Base-by-base conservation (phyloP, 35 echinoderm and acorn worm species). In the Strongylocentrotus purpuratus region DNA sequence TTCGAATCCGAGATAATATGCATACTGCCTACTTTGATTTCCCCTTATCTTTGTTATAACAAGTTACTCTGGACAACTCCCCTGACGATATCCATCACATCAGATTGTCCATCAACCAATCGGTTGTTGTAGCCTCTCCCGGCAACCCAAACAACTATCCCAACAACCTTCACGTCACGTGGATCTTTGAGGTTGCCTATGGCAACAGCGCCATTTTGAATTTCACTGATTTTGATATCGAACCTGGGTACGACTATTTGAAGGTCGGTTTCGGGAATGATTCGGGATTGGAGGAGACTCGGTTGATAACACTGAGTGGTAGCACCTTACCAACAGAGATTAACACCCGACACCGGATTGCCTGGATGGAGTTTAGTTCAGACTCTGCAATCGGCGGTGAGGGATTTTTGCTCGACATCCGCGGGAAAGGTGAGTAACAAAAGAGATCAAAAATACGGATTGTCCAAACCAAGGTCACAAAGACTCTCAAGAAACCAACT, bases 241-340 rank as follows among this genome's bases (percentile, higher is more conserved):
- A 93, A 58, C 13, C 13, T 6, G 91, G 91, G 33, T 93, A 93
- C n/a, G 91, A 93, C 46, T 25, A 48, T 47, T 33, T 93, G 33
- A 93, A 58, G 31, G 31, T 93, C 91, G 91, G 91, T 32, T 93
- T 50, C 91, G 91, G 91, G 15, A 93, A 58, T 46, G 46, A n/a
- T 32, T n/a, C 91, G 45, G 46, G 91, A 18, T 46, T 93, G 31
- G 46, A 93, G 48, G 91, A 93, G 22, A 55, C 8, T 47, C 32
- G 91, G 48, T 28, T 93, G 46, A 58, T 93, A 50, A 93, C 91
- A 50, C 47, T 93, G 17, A 93, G 91, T 52, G 91, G 91, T 33
- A 58, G 14, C 91, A 46, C 48, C 48, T 46, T 93, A 48, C 91
- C 91, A n/a, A 46, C 91, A 31, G 91, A 93, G 32, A 58, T 93